Evolutionary conservation across 2,113 vertebrate species (phyloP).

Genomic region (Melanostigma gelatinosum): DNA sequence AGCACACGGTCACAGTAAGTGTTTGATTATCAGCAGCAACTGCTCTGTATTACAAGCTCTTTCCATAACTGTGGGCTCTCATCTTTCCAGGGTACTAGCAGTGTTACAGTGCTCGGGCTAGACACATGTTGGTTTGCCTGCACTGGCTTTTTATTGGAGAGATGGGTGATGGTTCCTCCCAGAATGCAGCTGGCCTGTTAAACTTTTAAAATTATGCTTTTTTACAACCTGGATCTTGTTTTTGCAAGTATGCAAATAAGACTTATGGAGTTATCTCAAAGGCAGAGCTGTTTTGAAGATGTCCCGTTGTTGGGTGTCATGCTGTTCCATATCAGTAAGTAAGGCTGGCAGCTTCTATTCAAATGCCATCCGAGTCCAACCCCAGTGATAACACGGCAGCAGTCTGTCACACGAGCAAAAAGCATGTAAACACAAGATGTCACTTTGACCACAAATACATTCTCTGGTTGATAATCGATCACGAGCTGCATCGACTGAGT

Average conservation of each 20-base stretch:
- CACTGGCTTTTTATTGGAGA: not conserved
- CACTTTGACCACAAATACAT: conserved; percentile 68
- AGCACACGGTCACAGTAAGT: not conserved
- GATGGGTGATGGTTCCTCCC: not conserved
- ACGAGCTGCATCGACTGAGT: conserved; percentile 63
- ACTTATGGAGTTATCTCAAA: not conserved
- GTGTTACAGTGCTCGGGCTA: not conserved
- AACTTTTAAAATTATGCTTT: not conserved
- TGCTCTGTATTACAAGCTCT: not conserved
- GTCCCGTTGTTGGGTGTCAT: not conserved
- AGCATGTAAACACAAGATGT: conserved; percentile 62
- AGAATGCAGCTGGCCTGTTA: not conserved
- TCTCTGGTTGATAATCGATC: conserved; percentile 70
- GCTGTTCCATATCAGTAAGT: conserved; percentile 3
- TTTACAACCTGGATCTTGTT: not conserved
- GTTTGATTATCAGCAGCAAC: not conserved
- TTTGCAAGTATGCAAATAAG: not conserved
- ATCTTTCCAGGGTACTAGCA: not conserved
- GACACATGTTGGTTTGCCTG: not conserved
- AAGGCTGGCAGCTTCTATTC: not conserved
- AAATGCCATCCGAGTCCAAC: conserved; percentile 10
- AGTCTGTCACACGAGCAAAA: conserved; percentile 14
- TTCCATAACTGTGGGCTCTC: not conserved
- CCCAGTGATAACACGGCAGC: conserved; percentile 12
- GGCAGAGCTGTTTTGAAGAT: not conserved